Percentiles rank a stretch among this genome's conserved stretches.
These are phyloP conservation scores for Tryphoninae sp. DNA, from an alignment of 2,888 invertebrate species.

Conservation along the genomic window DNA sequence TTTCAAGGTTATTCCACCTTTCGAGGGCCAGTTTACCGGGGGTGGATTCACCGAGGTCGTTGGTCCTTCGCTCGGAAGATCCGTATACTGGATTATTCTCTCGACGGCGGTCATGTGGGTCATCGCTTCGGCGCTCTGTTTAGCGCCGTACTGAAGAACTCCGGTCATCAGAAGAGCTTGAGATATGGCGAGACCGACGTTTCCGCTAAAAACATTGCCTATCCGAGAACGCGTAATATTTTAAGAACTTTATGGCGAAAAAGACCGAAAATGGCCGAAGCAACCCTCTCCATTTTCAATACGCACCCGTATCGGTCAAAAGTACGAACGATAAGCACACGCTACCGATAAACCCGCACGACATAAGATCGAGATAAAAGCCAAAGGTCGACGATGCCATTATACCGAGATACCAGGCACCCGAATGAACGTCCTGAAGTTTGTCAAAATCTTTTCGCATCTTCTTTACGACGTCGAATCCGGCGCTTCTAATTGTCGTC, in stretches of 20 bases:
- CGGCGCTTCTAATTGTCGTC: slow-evolving; percentile 91
- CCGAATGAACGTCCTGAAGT: slow-evolving; percentile 87
- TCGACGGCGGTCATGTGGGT: slow-evolving; percentile 91
- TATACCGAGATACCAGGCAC: slow-evolving; percentile 83
- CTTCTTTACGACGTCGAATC: slow-evolving; percentile 84
- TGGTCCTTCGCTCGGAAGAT: slow-evolving; percentile 86
- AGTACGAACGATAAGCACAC: slow-evolving; percentile 86
- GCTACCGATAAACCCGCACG: slow-evolving; percentile 85
- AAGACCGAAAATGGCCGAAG: no score
- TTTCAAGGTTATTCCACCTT: slow-evolving; percentile 85
- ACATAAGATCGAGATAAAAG: slow-evolving; percentile 88
- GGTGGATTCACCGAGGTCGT: slow-evolving; percentile 80
- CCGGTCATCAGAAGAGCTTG: slow-evolving; percentile 88
- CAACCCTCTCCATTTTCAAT: background rate
- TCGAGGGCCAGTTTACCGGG: slow-evolving; percentile 86
- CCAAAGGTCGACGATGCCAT: slow-evolving; percentile 85
- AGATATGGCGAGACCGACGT: slow-evolving; percentile 88
- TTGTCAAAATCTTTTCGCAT: slow-evolving; percentile 89
- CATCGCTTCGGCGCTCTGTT: slow-evolving; percentile 89
- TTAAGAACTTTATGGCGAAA: background rate
- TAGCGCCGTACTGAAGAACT: slow-evolving; percentile 90
- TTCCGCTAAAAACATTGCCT: slow-evolving; percentile 84
- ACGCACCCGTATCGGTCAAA: slow-evolving; percentile 82
- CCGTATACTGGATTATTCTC: slow-evolving; percentile 89
- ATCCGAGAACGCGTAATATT: slow-evolving; percentile 24